Evolutionary conservation across 2,888 invertebrate species (phyloP), one percentile per base, ranked within the genome.

Genomic region (Synanthedon andrenaeformis): DNA sequence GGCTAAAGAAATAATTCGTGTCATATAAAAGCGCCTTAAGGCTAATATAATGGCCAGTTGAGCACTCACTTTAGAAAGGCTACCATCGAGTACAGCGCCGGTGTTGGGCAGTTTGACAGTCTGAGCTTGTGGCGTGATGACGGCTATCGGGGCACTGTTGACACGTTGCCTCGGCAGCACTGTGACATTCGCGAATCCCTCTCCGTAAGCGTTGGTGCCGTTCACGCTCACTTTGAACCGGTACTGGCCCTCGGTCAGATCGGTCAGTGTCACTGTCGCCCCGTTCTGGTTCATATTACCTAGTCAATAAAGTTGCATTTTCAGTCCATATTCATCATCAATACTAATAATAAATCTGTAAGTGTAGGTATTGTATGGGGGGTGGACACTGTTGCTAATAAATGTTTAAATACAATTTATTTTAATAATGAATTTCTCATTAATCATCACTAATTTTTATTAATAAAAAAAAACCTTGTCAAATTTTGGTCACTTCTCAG

Each of bases 51-150:
- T 4, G 23, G 17, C 17, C 17, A 17, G 5, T 35, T 35, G 5
- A 35, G 35, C 35, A 35, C 35, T 35, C 35, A 35, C 89, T 79
- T 89, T 90, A 64, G 90, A 94, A 42, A 89, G 91, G 65, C 94
- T 95, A 0, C 93, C 98, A 77, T 98, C 98, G 35, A 98, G 89
- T 35, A 98, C 95, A 0, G 96, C 96, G 49, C 93, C 94, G 0
- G 94, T 94, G 64, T 96, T 97, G 0, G 97, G 97, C 60, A 96
- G 88, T 66, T 96, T 95, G 6, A 98, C 94, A 8, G 93, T 93
- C 78, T 96, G 96, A 42, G 92, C 90, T 3, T 92, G 90, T 0
- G 97, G 97, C 2, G 94, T 94, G 61, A 98, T 96, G 49, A 96
- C 89, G 1, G 96, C 96, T 56, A 92, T 89, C 0, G 97, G 98